Conservation (phyloP, 2,113 vertebrate genomes). For the Cyprinodon variegatus region DNA sequence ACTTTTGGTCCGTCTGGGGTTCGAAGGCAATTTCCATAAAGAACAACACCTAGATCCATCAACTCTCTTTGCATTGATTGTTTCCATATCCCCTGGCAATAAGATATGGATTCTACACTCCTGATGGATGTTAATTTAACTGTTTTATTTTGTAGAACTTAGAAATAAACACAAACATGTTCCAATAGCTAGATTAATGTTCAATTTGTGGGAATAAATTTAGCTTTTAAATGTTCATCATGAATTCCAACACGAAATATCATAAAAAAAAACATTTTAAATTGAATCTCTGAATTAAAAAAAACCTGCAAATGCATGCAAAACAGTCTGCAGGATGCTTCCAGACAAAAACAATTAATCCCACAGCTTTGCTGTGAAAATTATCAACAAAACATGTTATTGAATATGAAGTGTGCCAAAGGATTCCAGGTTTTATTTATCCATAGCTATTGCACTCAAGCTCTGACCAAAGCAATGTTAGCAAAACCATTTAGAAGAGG, state of each 20-base stretch:
- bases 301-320: too few species aligned
- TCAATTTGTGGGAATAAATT: too few species aligned
- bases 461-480: too few species aligned
- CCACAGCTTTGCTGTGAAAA: not conserved
- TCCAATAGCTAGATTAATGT: not conserved
- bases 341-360: too few species aligned
- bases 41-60: conserved; percentile 48
- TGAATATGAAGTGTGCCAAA: too few species aligned
- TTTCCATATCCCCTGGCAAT: not conserved
- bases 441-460: too few species aligned
- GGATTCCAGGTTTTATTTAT: too few species aligned
- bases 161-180: not conserved
- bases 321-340: too few species aligned
- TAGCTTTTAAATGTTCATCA: not conserved
- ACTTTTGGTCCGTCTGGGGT: conserved; percentile 18
- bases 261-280: not conserved
- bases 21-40: conserved; percentile 36
- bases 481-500: too few species aligned
- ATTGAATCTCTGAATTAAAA: too few species aligned
- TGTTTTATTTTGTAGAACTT: not conserved
- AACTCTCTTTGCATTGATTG: conserved; percentile 42
- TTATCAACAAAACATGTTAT: not conserved
- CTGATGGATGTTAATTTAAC: not conserved
- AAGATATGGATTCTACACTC: not conserved
- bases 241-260: not conserved